These are phyloP conservation scores for Melanotus villosus DNA, from an alignment of 2,888 invertebrate genomes.

Conservation along the genomic window DNA sequence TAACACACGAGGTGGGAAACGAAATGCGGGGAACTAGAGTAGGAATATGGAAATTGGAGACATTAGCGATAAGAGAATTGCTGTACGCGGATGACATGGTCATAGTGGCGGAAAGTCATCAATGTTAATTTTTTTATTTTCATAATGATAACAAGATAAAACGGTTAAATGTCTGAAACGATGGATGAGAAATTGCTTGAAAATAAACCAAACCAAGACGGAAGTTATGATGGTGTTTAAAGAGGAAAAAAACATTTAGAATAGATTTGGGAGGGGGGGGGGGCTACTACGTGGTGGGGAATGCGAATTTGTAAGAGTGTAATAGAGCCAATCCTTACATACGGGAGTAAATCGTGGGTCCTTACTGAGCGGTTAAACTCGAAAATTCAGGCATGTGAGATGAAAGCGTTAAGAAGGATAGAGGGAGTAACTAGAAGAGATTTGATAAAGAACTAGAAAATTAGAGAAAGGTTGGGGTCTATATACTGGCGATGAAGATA, in stretches of 20 bases:
- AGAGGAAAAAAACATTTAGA: background rate
- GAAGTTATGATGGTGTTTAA: background rate
- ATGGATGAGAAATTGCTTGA: background rate
- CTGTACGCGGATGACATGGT: background rate
- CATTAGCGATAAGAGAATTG: background rate
- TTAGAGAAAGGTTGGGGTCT: background rate
- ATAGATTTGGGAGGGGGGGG: too few relatives aligned
- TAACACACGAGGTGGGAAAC: background rate
- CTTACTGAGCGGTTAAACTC: background rate
- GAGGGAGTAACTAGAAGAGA: background rate
- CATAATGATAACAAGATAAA: background rate
- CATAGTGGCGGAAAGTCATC: background rate
- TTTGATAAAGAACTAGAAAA: too few relatives aligned
- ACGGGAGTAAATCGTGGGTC: background rate
- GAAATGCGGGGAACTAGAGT: background rate
- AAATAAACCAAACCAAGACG: background rate
- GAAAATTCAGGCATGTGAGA: conserved; percentile 6
- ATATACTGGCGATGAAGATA: background rate
- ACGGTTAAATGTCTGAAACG: background rate
- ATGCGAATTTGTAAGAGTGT: background rate
- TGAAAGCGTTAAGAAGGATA: background rate
- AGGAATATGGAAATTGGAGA: background rate
- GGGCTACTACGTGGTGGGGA: background rate
- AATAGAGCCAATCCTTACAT: background rate
- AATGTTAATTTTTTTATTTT: too few relatives aligned